Evolutionary conservation across 2,113 vertebrate genomes (phyloP).

Genomic region (Salvelinus fontinalis): DNA sequence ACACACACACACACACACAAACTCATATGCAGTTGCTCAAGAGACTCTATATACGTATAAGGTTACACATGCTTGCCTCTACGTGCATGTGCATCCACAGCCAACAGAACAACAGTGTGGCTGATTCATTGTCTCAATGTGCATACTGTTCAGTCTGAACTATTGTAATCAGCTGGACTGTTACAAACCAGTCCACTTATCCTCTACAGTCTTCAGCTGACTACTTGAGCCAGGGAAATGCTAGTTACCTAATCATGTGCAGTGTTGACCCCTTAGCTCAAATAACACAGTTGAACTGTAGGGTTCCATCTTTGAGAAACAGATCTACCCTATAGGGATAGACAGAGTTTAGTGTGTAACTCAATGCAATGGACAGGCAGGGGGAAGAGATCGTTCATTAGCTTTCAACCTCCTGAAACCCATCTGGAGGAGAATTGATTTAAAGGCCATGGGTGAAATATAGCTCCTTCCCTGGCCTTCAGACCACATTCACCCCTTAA

Average conservation of each 20-base stretch:
- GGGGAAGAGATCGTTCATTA: slow-evolving; percentile 29
- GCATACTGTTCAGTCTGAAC: slow-evolving; percentile 6
- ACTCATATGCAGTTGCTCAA: background rate
- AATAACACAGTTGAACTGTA: slow-evolving; percentile 29
- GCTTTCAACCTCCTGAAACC: slow-evolving; percentile 18
- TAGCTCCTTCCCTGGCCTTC: slow-evolving; percentile 45
- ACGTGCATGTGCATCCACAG: background rate
- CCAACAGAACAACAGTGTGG: slow-evolving; percentile 13
- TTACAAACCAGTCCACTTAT: slow-evolving; percentile 8
- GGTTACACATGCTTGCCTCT: background rate
- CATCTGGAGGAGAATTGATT: slow-evolving; percentile 58
- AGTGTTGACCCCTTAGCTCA: slow-evolving; percentile 38
- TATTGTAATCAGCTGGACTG: slow-evolving; percentile 12
- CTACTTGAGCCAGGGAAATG: slow-evolving; percentile 29
- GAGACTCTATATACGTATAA: background rate
- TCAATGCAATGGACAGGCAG: slow-evolving; percentile 25
- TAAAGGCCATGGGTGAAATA: slow-evolving; percentile 63
- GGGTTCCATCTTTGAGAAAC: slow-evolving; percentile 15
- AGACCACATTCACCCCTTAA: slow-evolving; percentile 48
- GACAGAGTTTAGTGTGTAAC: slow-evolving; percentile 21
- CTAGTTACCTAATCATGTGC: slow-evolving; percentile 37
- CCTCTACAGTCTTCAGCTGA: slow-evolving; percentile 23
- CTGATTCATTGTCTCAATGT: slow-evolving; percentile 12
- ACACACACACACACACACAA: background rate
- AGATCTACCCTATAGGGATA: slow-evolving; percentile 4